Conservation (phyloP, 2,888 invertebrate species). For the Diadegma fenestrale region DNA sequence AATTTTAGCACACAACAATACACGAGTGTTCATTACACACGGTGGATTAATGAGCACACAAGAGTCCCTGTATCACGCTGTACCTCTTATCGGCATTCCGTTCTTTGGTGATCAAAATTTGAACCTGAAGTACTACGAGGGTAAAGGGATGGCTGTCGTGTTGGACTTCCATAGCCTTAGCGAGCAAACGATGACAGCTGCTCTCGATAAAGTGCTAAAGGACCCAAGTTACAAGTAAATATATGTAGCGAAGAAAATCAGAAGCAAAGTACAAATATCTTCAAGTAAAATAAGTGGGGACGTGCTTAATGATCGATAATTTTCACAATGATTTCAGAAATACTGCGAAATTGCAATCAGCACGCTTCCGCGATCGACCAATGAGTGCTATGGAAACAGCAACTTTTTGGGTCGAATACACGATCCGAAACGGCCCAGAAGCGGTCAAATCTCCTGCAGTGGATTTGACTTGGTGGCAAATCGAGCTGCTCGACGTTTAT, state of each 20-base stretch:
- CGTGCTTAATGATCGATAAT: slow-evolving; percentile 78
- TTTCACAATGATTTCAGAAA: slow-evolving; percentile 68
- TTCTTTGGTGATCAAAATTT: slow-evolving; percentile 77
- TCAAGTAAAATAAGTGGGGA: not conserved
- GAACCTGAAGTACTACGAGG: slow-evolving; percentile 74
- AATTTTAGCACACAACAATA: slow-evolving; percentile 74
- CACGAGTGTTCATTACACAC: slow-evolving; percentile 76
- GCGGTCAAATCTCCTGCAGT: slow-evolving; percentile 70
- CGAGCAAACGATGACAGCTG: slow-evolving; percentile 79
- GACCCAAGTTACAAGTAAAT: slow-evolving; percentile 82
- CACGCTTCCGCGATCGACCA: slow-evolving; percentile 75
- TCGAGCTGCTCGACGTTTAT: slow-evolving; percentile 72
- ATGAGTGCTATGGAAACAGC: slow-evolving; percentile 72
- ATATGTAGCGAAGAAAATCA: not conserved
- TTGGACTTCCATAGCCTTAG: slow-evolving; percentile 76
- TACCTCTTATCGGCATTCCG: slow-evolving; percentile 78
- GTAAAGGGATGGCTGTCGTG: slow-evolving; percentile 72
- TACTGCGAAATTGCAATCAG: slow-evolving; percentile 76
- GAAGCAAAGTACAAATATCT: not conserved
- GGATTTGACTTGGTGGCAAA: slow-evolving; percentile 74
- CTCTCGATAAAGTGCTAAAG: slow-evolving; percentile 81
- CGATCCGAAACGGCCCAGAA: slow-evolving; percentile 70
- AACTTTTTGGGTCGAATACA: slow-evolving; percentile 75
- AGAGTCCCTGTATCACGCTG: slow-evolving; percentile 75
- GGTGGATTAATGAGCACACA: slow-evolving; percentile 76